Evolutionary conservation across 2,113 vertebrate species (phyloP), one percentile per base, ranked within the genome.

Genomic region (Mesitornis unicolor): DNA sequence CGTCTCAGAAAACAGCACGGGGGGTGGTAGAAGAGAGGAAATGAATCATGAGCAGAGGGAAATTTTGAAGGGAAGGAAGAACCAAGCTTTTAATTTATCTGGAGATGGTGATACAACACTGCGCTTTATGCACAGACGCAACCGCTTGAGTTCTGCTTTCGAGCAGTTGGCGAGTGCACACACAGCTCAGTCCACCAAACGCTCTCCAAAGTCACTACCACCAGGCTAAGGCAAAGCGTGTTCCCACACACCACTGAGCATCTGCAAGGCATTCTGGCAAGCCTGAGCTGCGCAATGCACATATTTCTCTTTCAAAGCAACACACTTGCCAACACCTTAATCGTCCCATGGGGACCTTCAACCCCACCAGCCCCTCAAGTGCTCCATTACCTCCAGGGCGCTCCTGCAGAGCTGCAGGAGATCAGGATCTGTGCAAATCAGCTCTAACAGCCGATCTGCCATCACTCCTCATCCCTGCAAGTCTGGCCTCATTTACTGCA

Each of bases 281-380:
- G 77, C 53, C 84, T 95, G 53, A 48, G 48, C 89, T 57, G 14
- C 31, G 33, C 50, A 92, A 82, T 4, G 40, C 74, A 65, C 54
- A 11, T 28, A 94, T 79, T 96, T 85, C 59, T 94, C 87, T 94
- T 95, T 76, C 67, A 45, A 87, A 95, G 87, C 79, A 96, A 91
- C 54, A 80, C 61, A 57, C 53, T 48, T 94, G 84, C 87, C 87
- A 96, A 80, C 68, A 86, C 65, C 68, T 81, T 86, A 92, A 93
- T 87, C 90, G 78, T 90, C 89, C 91, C 89, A 88, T 1, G 6
- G 68, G 64, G 93, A 84, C 69, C 48, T 93, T 92, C 95, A 90
- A 81, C 64, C 67, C 76, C 7, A 4, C n/a, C 73, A 93, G 69
- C 53, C 80, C 88, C 73, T 81, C 63, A 84, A 92, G 92, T 78